Percentiles rank a stretch among this genome's conserved stretches.
phyloP scores from a whole-genome alignment of 2,797 vertebrate species.

The Macroramphosus scolopax region DNA sequence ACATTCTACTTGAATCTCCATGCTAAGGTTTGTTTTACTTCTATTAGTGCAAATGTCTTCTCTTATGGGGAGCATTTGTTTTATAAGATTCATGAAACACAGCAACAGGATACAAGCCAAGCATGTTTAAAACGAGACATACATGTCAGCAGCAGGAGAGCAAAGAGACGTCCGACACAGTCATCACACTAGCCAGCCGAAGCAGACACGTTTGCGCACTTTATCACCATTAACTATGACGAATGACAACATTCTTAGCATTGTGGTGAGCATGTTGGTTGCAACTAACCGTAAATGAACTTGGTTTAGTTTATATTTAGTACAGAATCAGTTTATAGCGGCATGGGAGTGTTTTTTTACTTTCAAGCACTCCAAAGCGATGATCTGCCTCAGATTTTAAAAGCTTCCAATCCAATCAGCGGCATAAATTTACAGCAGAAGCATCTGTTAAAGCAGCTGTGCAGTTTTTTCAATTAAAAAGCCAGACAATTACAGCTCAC shows the following conservation, averaged over 20 bases:
- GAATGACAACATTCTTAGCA: background rate
- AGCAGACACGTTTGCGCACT: conserved; percentile 14
- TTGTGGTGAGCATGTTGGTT: background rate
- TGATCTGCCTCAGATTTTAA: conserved; percentile 12
- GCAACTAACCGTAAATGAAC: conserved; percentile 1
- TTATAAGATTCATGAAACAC: conserved; percentile 22
- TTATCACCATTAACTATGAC: background rate
- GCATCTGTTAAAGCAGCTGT: conserved; percentile 13
- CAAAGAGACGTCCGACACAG: conserved; percentile 23
- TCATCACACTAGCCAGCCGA: conserved; percentile 43
- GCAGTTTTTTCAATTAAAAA: conserved; percentile 16
- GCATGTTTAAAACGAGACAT: conserved; percentile 36
- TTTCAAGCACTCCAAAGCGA: conserved; percentile 16
- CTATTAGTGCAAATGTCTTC: conserved; percentile 11
- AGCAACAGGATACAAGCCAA: conserved; percentile 35
- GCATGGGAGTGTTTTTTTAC: background rate
- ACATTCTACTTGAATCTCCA: conserved; percentile 43
- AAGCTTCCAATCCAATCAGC: conserved; percentile 42
- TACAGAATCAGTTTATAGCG: background rate
- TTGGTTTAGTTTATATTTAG: background rate
- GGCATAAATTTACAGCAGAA: conserved; percentile 21
- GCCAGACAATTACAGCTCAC: conserved; percentile 18
- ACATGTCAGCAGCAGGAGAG: conserved; percentile 29
- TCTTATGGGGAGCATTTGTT: conserved; percentile 7
- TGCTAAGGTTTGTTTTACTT: conserved; percentile 24